Base-by-base conservation (phyloP, 2,797 vertebrate species). In the Syngnathus rostellatus region DNA sequence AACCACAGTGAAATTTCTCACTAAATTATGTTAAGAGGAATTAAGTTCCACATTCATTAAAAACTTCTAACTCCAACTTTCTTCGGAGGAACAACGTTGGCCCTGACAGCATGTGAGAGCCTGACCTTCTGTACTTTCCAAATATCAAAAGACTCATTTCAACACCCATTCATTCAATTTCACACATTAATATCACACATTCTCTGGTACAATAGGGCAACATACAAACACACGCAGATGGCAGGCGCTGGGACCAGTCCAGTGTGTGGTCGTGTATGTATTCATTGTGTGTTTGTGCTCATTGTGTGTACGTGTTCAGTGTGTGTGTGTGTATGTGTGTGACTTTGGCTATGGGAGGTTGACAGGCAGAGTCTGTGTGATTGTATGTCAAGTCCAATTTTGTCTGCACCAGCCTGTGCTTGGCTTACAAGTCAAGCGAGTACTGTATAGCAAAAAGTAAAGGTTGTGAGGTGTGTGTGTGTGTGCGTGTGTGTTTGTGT, bases 181-280 rank as follows among this genome's bases (percentile, higher is more conserved):
- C 86, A 83, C 88, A 89, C 88, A 85, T 89, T 85, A 85, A 86
- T 88, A 83, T 88, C 85, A 88, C 88, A 89, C 88, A 83, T 89
- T 89, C 84, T 68, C 71, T 83, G 84, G 86, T 88, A 89, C 86
- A 89, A 89, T 89, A 89, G 88, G 88, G 86, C 88, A 89, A 87
- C 86, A 88, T 87, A 88, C 86, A 87, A 88, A 88, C 88, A 87
- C 87, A 88, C 86, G 81, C 88, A 89, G 88, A 89, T 89, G 88
- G 86, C 80, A 82, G 80, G 72, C 80, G 77, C 86, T 89, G 86
- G 86, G 86, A 78, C 76, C 70, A 78, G 74, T 89, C 88, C 86
- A 89, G 76, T 77, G 71, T 71, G 73, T 55, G 60, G 31, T 65
- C 41, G 57, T 66, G 67, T 72, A 65, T 72, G 74, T 76, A 77